Base-by-base conservation (phyloP, 1,140 invertebrate genomes). In the Drosophila pruinosa region DNA sequence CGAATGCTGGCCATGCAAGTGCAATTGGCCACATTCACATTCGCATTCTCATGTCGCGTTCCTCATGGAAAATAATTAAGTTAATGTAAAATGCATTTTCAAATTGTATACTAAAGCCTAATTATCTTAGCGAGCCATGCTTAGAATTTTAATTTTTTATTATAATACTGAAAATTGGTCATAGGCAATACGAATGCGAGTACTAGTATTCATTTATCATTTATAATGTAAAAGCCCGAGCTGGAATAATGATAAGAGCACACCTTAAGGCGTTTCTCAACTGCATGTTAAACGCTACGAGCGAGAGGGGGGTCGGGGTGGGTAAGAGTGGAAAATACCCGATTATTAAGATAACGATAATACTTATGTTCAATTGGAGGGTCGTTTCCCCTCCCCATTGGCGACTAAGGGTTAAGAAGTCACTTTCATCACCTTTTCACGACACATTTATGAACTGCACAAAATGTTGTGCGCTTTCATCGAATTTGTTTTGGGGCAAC, bases 61-160 rank as follows among this genome's bases (percentile, higher is more conserved):
- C 34, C 38, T 54, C 43, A 31, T 53, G 41, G 67, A 88, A 86
- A 86, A 88, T 86, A 88, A 86, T 86, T 88, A 81, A 88, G 62
- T 81, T 75, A 86, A 88, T 86, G 73, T 73, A 58, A 88, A 88
- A 86, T 86, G 81, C 77, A 88, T 81, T 85, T 81, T 81, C 82
- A 78, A 81, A 80, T 63, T 76, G 75, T 65, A 53, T 36, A 41
- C 43, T 43, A 26, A 41, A 34, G 70, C 53, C 62, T 86, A 77
- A 86, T 86, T 79, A 83, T 63, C 58, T 45, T 21, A 34, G 38
- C 36, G 24, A 64, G 24, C 28, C 67, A 48, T 74, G 72, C 70
- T 79, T 61, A 48, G 43, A 79, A 63, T 78, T 53, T 41, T 24
- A 68, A 77, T 68, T 31, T 45, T 12, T 2, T 31, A 22, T 45